A percentile compares a stretch with the other conserved stretches of the same genome.
Evolutionary conservation across 2,113 vertebrate genomes (phyloP).

Genomic region (Neofelis nebulosa): DNA sequence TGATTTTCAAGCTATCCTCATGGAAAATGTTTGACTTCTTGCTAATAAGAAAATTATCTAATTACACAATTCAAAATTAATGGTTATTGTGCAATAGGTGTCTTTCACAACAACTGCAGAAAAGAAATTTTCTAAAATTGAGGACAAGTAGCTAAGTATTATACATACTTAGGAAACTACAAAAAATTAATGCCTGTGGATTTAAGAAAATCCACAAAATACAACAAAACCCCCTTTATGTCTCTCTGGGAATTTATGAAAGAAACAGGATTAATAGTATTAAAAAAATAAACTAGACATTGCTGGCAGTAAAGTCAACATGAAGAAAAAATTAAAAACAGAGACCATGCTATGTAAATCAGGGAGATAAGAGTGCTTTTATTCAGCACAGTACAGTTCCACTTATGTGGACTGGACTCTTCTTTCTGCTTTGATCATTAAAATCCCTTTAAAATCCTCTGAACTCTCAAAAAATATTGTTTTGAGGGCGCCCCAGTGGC

Average conservation of each 20-base stretch:
- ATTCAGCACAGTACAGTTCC: background rate
- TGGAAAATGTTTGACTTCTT: background rate
- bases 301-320: background rate
- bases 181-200: background rate
- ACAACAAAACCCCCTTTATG: background rate
- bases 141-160: background rate
- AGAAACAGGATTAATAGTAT: background rate
- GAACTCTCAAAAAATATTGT: background rate
- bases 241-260: background rate
- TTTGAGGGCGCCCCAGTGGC: too few relatives aligned
- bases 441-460: background rate
- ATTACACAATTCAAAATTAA: background rate
- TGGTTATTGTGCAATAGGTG: background rate
- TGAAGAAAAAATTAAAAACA: background rate
- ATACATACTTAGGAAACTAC: background rate
- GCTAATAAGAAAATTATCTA: background rate
- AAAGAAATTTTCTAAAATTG: conserved; percentile 10
- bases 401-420: background rate
- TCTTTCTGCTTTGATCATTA: background rate
- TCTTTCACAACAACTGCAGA: background rate
- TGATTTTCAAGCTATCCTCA: background rate
- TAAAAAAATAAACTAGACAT: background rate
- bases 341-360: background rate
- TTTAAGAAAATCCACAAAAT: background rate
- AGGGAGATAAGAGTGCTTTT: background rate